A percentile compares a stretch with the other conserved stretches of the same genome.
Conservation (phyloP, 2,888 invertebrate genomes). For the Lochmaea crataegi region DNA sequence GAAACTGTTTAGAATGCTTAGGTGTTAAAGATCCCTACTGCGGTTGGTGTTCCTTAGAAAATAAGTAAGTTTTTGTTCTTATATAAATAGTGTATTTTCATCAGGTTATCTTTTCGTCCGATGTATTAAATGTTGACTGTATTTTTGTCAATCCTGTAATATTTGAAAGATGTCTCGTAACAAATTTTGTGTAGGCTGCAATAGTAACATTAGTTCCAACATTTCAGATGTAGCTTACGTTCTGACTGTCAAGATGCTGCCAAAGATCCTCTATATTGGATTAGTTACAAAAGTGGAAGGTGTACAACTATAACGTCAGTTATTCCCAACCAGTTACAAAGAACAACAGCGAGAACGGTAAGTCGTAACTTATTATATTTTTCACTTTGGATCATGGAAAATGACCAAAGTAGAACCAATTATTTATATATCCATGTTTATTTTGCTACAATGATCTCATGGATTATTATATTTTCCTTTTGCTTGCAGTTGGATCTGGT, state of each 20-base stretch:
- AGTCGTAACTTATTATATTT: slow-evolving; percentile 36
- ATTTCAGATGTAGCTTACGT: slow-evolving; percentile 82
- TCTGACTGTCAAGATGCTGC: slow-evolving; percentile 93
- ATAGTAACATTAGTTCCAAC: background rate
- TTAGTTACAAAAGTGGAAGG: slow-evolving; percentile 95
- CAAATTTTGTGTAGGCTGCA: background rate
- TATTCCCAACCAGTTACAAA: slow-evolving; percentile 89
- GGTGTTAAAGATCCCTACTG: slow-evolving; percentile 97
- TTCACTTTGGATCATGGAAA: slow-evolving; percentile 34
- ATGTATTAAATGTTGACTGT: too few relatives aligned
- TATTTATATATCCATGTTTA: too few relatives aligned
- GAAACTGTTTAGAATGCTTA: slow-evolving; percentile 91
- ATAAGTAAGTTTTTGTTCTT: slow-evolving; percentile 72
- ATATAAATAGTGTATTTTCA: background rate
- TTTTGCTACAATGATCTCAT: too few relatives aligned
- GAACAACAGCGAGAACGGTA: slow-evolving; percentile 90
- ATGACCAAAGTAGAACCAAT: too few relatives aligned
- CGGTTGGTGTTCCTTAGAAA: slow-evolving; percentile 97
- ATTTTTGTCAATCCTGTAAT: too few relatives aligned
- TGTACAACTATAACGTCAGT: slow-evolving; percentile 96
- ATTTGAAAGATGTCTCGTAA: too few relatives aligned
- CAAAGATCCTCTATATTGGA: slow-evolving; percentile 94
- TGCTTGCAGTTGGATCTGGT: slow-evolving; percentile 80
- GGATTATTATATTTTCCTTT: background rate
- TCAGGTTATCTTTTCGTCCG: too few relatives aligned